phyloP scores from a whole-genome alignment of 2,888 invertebrate species.

The Hecatera dysodea region DNA sequence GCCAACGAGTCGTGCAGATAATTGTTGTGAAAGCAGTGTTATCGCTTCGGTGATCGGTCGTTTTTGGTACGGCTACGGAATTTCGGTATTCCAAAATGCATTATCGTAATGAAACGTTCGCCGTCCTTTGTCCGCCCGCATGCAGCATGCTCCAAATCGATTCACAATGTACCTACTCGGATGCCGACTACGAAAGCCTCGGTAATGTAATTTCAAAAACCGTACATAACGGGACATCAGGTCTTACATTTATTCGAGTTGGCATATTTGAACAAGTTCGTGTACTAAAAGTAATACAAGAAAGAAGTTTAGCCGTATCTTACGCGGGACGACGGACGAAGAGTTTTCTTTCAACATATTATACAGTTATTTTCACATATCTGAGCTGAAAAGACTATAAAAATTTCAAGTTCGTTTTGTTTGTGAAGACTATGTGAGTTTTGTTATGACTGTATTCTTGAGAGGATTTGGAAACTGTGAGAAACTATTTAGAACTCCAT shows the following conservation, averaged over 20 bases:
- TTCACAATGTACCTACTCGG: slow-evolving; percentile 63
- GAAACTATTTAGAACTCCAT: not conserved
- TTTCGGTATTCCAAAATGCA: slow-evolving; percentile 69
- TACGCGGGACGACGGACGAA: slow-evolving; percentile 24
- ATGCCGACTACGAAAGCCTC: slow-evolving; percentile 46
- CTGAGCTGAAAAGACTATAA: slow-evolving; percentile 24
- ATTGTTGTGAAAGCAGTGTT: slow-evolving; percentile 36
- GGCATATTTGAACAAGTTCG: slow-evolving; percentile 52
- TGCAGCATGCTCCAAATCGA: slow-evolving; percentile 71
- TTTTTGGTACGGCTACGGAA: slow-evolving; percentile 62
- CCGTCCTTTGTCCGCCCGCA: slow-evolving; percentile 70
- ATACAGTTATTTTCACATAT: slow-evolving; percentile 47
- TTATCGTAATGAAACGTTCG: slow-evolving; percentile 74
- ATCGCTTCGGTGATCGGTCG: slow-evolving; percentile 38
- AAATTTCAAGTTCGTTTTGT: slow-evolving; percentile 35
- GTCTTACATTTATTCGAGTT: slow-evolving; percentile 53
- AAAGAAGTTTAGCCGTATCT: slow-evolving; percentile 47
- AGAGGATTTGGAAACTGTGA: slow-evolving; percentile 17
- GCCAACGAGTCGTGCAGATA: slow-evolving; percentile 49
- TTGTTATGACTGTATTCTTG: slow-evolving; percentile 7
- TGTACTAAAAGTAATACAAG: slow-evolving; percentile 56
- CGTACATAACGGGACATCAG: slow-evolving; percentile 61
- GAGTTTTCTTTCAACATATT: slow-evolving; percentile 49
- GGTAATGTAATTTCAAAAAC: slow-evolving; percentile 69
- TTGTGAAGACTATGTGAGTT: slow-evolving; percentile 19